Evolutionary conservation across 2,113 vertebrate genomes (phyloP), one percentile per base, ranked within the genome.

Genomic region (Sceloporus tristichus): DNA sequence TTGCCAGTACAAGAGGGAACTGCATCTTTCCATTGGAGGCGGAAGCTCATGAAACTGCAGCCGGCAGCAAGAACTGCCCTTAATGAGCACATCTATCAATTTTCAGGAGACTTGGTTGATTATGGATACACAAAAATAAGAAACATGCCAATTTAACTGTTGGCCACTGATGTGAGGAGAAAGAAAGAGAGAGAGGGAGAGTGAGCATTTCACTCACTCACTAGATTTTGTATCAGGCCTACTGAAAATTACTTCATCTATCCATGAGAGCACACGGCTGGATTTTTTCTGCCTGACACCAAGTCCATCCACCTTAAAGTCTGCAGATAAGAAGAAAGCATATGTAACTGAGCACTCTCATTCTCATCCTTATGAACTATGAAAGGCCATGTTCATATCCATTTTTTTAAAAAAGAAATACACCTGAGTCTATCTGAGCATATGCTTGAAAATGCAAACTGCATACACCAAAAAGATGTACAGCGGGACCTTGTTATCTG

Each of bases 31-130:
- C 0, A 6, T 0, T 0, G 2, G 87, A 53, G 23, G 21, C 23
- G 6, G 92, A 13, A 85, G 90, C 90, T 91, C 62, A 23, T 3
- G 68, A 48, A 89, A 6, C 38, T 1, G 7, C 84, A 91, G 94
- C 89, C 93, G 93, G 91, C 92, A 93, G 94, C 91, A 82, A 94
- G 92, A 87, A 42, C 77, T 78, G 81, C 9, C 89, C 87, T 87
- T 90, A 91, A 78, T 4, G 87, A 94, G 93, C 1, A 7, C 91
- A 94, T 85, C 89, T 89, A 94, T 93, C 94, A 92, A 4, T 85
- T 92, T 93, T 59, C 93, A 83, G 86, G 85, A 94, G 86, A 53
- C 2, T 11, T 65, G 76, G 89, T 9, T 92, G 92, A 91, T 90
- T 79, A 92, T 79, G 85, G 90, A 90, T 48, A 85, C 68, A 25